These are phyloP conservation scores for Pentalonia nigronervosa DNA, from an alignment of 1,140 invertebrate genomes.

Conservation along the genomic window DNA sequence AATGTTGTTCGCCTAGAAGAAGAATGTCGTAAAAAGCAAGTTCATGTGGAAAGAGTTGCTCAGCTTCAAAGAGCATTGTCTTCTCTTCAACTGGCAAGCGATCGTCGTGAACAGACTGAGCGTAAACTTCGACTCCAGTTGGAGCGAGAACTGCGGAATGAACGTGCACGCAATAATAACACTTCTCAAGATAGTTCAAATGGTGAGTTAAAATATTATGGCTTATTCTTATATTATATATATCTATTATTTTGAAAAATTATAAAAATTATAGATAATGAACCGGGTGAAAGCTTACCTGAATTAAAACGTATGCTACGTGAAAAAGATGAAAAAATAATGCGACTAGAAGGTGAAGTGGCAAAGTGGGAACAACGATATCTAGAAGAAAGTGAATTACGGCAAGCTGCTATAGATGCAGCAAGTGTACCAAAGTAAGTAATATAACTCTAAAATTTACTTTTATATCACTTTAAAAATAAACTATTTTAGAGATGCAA, in stretches of 20 bases:
- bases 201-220: constrained; percentile 53
- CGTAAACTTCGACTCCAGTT: constrained; percentile 79
- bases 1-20: constrained; percentile 89
- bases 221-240: background rate
- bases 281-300: constrained; percentile 68
- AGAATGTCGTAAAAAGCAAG: constrained; percentile 84
- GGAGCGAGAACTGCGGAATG: constrained; percentile 79
- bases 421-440: constrained; percentile 83
- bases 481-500: constrained; percentile 74
- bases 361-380: constrained; percentile 89
- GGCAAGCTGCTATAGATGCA: constrained; percentile 84
- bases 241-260: background rate
- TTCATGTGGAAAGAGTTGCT: constrained; percentile 83
- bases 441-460: background rate
- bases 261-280: constrained; percentile 34
- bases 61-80: constrained; percentile 83
- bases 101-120: constrained; percentile 85
- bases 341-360: constrained; percentile 82
- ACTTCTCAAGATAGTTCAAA: constrained; percentile 59
- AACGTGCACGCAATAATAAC: constrained; percentile 66
- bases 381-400: constrained; percentile 82
- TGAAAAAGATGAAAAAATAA: constrained; percentile 82
- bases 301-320: constrained; percentile 74
- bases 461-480: background rate
- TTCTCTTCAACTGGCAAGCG: constrained; percentile 83